Percentiles rank a stretch among this genome's conserved stretches.
phyloP scores from a whole-genome alignment of 2,113 vertebrate genomes.

The Xerus inauris region DNA sequence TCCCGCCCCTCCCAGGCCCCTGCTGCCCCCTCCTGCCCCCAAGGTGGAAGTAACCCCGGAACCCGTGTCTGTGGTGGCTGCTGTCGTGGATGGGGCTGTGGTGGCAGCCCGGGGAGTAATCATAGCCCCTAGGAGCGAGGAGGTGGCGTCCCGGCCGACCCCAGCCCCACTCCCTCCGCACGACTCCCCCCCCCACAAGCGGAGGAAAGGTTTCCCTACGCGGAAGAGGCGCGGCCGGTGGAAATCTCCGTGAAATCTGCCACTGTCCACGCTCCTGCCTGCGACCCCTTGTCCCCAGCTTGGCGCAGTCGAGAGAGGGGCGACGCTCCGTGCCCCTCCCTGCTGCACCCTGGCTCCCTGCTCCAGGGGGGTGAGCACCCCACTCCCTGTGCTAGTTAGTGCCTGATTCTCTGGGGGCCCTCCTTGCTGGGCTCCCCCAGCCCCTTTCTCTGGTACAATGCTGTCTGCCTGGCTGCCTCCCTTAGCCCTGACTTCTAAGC shows the following conservation, averaged over 20 bases:
- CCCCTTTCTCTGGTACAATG: conserved; percentile 70
- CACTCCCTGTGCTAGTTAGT: conserved; percentile 79
- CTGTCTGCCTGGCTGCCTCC: conserved; percentile 78
- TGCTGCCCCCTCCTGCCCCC: conserved; percentile 53
- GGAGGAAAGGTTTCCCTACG: conserved; percentile 80
- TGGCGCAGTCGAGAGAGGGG: conserved; percentile 56
- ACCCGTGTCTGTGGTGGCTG: conserved; percentile 57
- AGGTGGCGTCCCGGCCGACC: neutral
- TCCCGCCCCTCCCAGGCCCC: conserved; percentile 3
- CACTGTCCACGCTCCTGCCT: conserved; percentile 1
- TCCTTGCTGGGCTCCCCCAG: neutral
- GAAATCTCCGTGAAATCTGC: conserved; percentile 80
- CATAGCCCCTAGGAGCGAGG: conserved; percentile 40
- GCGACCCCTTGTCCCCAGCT: conserved; percentile 55
- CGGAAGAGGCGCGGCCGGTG: conserved; percentile 83
- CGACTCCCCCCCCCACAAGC: conserved; percentile 76
- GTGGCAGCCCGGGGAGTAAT: conserved; percentile 72
- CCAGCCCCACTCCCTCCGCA: conserved; percentile 21
- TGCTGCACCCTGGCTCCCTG: conserved; percentile 54
- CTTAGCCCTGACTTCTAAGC: conserved; percentile 72
- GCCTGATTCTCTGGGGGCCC: conserved; percentile 70
- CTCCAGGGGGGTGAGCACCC: conserved; percentile 49
- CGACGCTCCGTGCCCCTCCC: neutral
- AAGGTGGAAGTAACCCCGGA: conserved; percentile 64
- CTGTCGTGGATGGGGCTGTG: conserved; percentile 69